Base-by-base conservation (phyloP, 2,797 vertebrate genomes). In the Clamator glandarius region DNA sequence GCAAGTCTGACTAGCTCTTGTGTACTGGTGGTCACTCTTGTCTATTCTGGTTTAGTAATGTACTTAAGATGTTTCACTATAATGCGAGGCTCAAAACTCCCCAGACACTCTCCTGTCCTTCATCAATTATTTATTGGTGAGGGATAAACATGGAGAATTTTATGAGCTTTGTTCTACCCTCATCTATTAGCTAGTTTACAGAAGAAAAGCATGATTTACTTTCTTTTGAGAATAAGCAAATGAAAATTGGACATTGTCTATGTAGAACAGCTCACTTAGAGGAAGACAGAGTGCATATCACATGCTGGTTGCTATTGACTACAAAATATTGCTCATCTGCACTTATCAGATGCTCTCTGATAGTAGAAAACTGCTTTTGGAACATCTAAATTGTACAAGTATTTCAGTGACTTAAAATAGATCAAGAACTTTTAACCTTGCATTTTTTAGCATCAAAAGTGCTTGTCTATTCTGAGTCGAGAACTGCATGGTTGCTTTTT, bases 251-350 rank as follows among this genome's bases (percentile, higher is more conserved):
- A 46, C 31, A 33, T 17, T 78, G 21, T 18, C 0, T 91, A 63
- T 67, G 62, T 87, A 62, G 82, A 91, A 10, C 35, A 85, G 58
- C 63, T 82, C 18, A n/a, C 44, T 91, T 76, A 18, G 50, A 62
- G 66, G 89, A 95, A 93, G 52, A 54, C 33, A 48, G 57, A 31
- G 23, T 72, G 69, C 50, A 10, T 92, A 52, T 70, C 92, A 73
- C 46, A 74, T 24, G 55, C 73, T 85, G 54, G 90, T 95, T 96
- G 95, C 90, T 90, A 79, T 95, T 95, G 92, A 86, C 93, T 95
- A 93, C 93, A 87, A 92, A 90, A 91, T 89, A 82, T 48, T 92
- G 84, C 66, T 95, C 39, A 81, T 86, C 46, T 96, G 63, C 57
- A 58, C 48, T 88, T 62, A 79, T 70, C 66, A 85, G 28, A 83